Percentiles rank a stretch among this genome's conserved stretches.
phyloP scores from a whole-genome alignment of 2,113 vertebrate genomes.

The Chamaea fasciata region DNA sequence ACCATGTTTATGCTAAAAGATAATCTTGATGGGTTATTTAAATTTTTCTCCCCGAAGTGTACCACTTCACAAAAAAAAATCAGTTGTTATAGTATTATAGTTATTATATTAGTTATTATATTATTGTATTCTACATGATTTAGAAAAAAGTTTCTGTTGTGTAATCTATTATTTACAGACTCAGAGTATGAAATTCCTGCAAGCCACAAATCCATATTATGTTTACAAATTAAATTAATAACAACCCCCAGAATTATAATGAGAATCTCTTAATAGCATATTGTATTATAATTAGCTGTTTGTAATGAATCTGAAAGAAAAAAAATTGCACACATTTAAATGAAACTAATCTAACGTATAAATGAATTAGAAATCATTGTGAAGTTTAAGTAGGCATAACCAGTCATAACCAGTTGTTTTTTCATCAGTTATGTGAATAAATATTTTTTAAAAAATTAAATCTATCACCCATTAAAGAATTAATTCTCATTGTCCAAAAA shows the following conservation, averaged over 20 bases:
- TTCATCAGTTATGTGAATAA: background rate
- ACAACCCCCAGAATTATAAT: background rate
- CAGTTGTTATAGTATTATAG: background rate
- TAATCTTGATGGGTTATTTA: background rate
- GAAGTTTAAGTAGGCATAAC: background rate
- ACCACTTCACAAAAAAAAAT: background rate
- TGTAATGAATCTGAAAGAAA: background rate
- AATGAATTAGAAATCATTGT: background rate
- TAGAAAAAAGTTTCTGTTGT: background rate
- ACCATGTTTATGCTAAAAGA: background rate
- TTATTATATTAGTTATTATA: too few relatives aligned
- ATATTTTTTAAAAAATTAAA: background rate
- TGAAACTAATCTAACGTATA: background rate
- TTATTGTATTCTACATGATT: background rate
- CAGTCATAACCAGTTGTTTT: background rate
- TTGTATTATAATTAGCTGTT: background rate
- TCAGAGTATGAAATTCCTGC: background rate
- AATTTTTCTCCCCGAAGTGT: accelerated
- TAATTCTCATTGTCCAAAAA: background rate
- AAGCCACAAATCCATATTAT: background rate
- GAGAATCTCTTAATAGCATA: background rate
- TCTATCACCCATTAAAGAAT: background rate
- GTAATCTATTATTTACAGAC: background rate
- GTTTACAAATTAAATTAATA: background rate
- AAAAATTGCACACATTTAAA: background rate